Conservation (phyloP, 1,140 invertebrate genomes). For the Antheraea mylitta region DNA sequence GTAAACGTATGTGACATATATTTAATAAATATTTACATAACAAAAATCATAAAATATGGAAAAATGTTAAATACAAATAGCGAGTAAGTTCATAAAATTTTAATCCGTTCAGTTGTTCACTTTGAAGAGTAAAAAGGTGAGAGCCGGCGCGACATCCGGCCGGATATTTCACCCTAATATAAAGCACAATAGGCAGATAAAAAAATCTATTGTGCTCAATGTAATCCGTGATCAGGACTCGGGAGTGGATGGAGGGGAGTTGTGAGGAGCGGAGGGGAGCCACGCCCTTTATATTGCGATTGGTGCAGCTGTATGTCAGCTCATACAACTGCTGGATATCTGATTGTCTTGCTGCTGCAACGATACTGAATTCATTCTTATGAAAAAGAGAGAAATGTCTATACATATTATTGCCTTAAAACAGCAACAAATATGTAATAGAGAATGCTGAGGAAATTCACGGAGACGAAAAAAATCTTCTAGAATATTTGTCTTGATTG, state of each 20-base stretch:
- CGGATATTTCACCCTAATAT: constrained; percentile 75
- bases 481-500: too few relatives aligned
- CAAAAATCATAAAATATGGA: not conserved
- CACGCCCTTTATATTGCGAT: constrained; percentile 73
- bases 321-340: too few relatives aligned
- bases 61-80: not conserved
- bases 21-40: not conserved
- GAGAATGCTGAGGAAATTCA: too few relatives aligned
- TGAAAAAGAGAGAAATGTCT: too few relatives aligned
- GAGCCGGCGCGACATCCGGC: constrained; percentile 68
- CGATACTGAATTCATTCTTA: too few relatives aligned
- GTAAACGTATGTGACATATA: too few relatives aligned
- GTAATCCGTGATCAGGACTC: constrained; percentile 65
- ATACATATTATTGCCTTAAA: too few relatives aligned
- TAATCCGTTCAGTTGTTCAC: constrained; percentile 62
- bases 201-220: constrained; percentile 72
- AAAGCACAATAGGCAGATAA: constrained; percentile 65
- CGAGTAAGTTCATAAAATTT: constrained; percentile 3
- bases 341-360: too few relatives aligned
- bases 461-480: too few relatives aligned
- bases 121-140: constrained; percentile 57
- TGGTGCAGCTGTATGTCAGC: constrained; percentile 67
- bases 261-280: constrained; percentile 24
- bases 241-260: constrained; percentile 23
- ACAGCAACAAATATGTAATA: too few relatives aligned